Evolutionary conservation across 2,888 invertebrate genomes (phyloP).

Genomic region (Pristionchus arcanus): DNA sequence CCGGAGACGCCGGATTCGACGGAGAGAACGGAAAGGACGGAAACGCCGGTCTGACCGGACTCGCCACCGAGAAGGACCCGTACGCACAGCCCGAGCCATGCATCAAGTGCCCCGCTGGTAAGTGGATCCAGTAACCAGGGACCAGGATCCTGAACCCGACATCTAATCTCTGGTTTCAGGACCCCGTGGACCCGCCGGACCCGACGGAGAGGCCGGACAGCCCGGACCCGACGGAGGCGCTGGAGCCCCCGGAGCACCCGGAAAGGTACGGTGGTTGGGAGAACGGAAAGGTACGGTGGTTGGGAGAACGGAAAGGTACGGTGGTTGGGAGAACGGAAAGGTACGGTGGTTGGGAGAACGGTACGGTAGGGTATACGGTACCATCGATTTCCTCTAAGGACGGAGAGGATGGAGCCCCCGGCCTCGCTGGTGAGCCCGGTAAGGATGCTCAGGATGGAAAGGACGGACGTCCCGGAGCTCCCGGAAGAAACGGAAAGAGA

Average conservation of each 20-base stretch:
- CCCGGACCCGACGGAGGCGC: slow-evolving; percentile 39
- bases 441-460: slow-evolving; percentile 42
- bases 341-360: too few species aligned
- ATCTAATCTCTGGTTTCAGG: neutral
- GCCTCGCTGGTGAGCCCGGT: slow-evolving; percentile 51
- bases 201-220: slow-evolving; percentile 47
- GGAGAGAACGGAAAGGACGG: slow-evolving; percentile 57
- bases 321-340: too few species aligned
- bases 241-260: slow-evolving; percentile 53
- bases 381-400: neutral
- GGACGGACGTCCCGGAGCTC: slow-evolving; percentile 34
- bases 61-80: slow-evolving; percentile 28
- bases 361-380: too few species aligned
- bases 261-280: neutral
- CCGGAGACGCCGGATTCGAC: slow-evolving; percentile 61
- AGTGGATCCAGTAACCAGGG: neutral
- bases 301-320: too few species aligned
- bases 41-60: slow-evolving; percentile 46
- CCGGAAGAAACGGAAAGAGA: slow-evolving; percentile 48
- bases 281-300: too few species aligned
- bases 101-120: slow-evolving; percentile 53
- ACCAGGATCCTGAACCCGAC: neutral
- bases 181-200: slow-evolving; percentile 52
- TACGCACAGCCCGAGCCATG: slow-evolving; percentile 38
- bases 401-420: slow-evolving; percentile 46